Percentiles rank a stretch among this genome's conserved stretches.
Evolutionary conservation across 2,888 invertebrate genomes (phyloP).

Genomic region (Notocelia uddmanniana): DNA sequence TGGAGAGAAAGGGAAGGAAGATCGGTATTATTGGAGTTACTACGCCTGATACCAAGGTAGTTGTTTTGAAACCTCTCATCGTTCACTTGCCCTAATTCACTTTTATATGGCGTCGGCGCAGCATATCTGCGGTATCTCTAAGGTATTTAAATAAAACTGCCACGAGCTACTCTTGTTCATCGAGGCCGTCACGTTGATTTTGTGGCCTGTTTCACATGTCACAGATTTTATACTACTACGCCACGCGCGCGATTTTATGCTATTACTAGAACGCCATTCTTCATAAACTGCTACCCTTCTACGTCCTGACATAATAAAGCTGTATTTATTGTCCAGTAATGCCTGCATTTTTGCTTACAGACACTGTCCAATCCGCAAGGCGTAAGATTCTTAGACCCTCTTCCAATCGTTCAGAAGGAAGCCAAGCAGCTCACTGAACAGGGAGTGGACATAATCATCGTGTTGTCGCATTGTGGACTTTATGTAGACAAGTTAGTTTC

Average conservation of each 20-base stretch:
- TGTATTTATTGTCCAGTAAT: background rate
- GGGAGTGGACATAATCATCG: slow-evolving; percentile 92
- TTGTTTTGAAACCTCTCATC: background rate
- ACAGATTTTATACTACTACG: background rate
- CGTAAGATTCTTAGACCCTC: slow-evolving; percentile 88
- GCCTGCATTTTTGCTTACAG: slow-evolving; percentile 68
- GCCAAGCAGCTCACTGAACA: slow-evolving; percentile 85
- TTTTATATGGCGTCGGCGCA: too few species aligned
- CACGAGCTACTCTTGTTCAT: too few species aligned
- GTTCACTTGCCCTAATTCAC: too few species aligned
- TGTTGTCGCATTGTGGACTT: slow-evolving; percentile 93
- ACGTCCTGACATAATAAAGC: too few species aligned
- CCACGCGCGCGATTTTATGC: too few species aligned
- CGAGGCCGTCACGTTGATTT: too few species aligned
- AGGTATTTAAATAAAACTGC: too few species aligned
- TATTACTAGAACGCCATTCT: too few species aligned
- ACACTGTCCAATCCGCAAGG: slow-evolving; percentile 86
- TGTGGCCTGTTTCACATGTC: too few species aligned
- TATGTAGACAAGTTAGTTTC: slow-evolving; percentile 85
- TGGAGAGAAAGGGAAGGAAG: slow-evolving; percentile 87
- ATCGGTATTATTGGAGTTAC: slow-evolving; percentile 93
- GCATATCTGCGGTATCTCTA: too few species aligned
- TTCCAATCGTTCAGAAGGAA: slow-evolving; percentile 86
- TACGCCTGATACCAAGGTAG: slow-evolving; percentile 83
- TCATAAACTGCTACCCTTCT: too few species aligned